Evolutionary conservation across 2,113 vertebrate species (phyloP).

Genomic region (Cervus canadensis): DNA sequence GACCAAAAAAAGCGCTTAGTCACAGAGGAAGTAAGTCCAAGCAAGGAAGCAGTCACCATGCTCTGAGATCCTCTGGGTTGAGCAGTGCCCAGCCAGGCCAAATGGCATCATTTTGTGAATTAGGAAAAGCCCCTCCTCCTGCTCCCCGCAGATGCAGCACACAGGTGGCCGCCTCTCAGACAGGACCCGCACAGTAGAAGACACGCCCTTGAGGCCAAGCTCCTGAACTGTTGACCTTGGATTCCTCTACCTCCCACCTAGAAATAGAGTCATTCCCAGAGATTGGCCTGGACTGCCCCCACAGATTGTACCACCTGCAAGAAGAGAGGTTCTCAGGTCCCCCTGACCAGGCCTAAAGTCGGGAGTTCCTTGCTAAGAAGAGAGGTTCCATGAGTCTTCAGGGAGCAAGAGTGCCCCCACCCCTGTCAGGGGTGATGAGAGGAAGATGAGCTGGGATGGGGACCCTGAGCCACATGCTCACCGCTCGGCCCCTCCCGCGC

Average conservation of each 20-base stretch:
- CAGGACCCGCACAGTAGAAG: fast-evolving
- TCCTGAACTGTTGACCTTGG: neutral
- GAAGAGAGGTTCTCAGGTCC: neutral
- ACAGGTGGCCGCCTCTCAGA: too few relatives aligned
- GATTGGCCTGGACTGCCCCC: neutral
- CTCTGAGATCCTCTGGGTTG: neutral
- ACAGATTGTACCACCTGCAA: neutral
- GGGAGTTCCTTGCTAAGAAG: neutral
- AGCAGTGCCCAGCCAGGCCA: neutral
- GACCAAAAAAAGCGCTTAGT: neutral
- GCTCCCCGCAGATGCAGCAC: neutral
- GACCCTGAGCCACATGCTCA: neutral
- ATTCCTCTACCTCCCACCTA: neutral
- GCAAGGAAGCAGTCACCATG: neutral
- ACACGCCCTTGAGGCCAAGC: neutral
- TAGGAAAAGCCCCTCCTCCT: neutral
- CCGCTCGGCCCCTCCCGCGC: neutral
- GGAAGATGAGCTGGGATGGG: neutral
- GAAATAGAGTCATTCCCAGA: neutral
- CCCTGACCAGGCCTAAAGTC: neutral
- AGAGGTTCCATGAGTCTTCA: neutral
- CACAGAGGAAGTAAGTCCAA: neutral
- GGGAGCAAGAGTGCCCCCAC: neutral
- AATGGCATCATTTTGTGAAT: neutral
- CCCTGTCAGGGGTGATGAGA: neutral